Evolutionary conservation across 1,140 invertebrate genomes (phyloP).

Genomic region (Spodoptera litura): DNA sequence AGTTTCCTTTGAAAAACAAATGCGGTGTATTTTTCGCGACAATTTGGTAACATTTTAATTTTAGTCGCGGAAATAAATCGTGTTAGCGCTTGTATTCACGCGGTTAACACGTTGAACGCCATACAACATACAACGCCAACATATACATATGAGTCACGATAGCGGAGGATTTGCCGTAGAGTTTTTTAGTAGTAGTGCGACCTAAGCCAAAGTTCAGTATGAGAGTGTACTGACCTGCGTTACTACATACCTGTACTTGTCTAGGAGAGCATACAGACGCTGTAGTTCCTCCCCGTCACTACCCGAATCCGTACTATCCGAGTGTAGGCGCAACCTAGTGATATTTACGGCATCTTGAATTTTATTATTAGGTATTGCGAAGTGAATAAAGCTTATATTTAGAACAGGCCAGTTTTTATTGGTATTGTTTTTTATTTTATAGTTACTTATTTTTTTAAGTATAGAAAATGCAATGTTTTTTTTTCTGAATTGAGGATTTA

Average conservation of each 20-base stretch:
- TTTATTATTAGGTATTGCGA: not conserved
- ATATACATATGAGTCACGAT: too few species aligned
- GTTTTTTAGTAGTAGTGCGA: too few species aligned
- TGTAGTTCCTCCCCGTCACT: constrained; percentile 20
- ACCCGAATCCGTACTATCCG: constrained; percentile 28
- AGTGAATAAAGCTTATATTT: constrained; percentile 24
- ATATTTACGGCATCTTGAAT: constrained; percentile 15
- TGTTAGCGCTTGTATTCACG: too few species aligned
- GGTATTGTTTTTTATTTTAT: not conserved
- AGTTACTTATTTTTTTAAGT: too few species aligned
- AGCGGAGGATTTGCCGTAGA: too few species aligned
- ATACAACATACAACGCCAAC: too few species aligned
- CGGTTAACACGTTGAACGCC: too few species aligned
- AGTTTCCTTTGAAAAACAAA: too few species aligned
- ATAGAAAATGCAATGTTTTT: too few species aligned
- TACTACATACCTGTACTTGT: constrained; percentile 24
- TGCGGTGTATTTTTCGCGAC: too few species aligned
- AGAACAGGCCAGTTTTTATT: constrained; percentile 6
- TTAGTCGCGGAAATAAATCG: too few species aligned
- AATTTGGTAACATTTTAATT: too few species aligned
- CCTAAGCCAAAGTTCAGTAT: not conserved
- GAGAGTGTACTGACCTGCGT: not conserved
- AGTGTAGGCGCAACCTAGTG: constrained; percentile 18
- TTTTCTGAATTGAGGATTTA: not conserved
- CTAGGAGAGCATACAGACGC: constrained; percentile 12